Percentiles rank a stretch among this genome's conserved stretches.
Conservation (phyloP, 1,140 invertebrate species). For the Tetragonula clypearis region DNA sequence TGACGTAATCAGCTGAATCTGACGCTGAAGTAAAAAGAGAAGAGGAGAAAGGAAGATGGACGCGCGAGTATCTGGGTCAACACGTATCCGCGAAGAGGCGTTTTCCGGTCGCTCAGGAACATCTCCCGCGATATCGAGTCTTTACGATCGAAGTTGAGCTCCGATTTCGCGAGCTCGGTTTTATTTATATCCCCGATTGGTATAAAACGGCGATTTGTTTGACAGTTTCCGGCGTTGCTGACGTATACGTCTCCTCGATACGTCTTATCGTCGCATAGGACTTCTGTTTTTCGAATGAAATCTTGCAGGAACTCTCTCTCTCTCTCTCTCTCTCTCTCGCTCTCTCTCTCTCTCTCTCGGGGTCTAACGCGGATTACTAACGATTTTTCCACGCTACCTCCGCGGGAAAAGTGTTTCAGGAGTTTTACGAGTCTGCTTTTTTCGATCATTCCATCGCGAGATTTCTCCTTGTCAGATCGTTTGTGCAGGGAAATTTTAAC, state of each 20-base stretch:
- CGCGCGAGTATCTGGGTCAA: background rate
- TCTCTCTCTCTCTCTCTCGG: background rate
- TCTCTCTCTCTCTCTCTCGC: background rate
- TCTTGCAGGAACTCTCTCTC: background rate
- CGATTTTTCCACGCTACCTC: constrained; percentile 5
- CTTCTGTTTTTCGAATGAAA: constrained; percentile 36
- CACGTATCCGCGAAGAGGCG: background rate
- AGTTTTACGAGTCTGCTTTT: background rate
- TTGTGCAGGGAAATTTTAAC: background rate
- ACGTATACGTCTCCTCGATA: constrained; percentile 23
- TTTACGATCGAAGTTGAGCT: constrained; percentile 33
- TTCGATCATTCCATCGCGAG: background rate
- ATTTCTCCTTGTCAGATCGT: background rate
- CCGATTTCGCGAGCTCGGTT: constrained; percentile 26
- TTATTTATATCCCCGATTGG: constrained; percentile 53
- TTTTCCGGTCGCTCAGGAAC: background rate
- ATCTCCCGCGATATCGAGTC: background rate
- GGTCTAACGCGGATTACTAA: background rate
- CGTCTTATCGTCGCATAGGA: background rate
- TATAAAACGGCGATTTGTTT: constrained; percentile 37
- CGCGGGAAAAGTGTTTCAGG: background rate
- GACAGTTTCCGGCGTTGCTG: constrained; percentile 21
- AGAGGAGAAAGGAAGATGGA: background rate
- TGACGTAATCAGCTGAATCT: background rate
- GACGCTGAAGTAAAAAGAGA: background rate